Evolutionary conservation across 2,113 vertebrate species (phyloP).

Genomic region (Ailurus styani): DNA sequence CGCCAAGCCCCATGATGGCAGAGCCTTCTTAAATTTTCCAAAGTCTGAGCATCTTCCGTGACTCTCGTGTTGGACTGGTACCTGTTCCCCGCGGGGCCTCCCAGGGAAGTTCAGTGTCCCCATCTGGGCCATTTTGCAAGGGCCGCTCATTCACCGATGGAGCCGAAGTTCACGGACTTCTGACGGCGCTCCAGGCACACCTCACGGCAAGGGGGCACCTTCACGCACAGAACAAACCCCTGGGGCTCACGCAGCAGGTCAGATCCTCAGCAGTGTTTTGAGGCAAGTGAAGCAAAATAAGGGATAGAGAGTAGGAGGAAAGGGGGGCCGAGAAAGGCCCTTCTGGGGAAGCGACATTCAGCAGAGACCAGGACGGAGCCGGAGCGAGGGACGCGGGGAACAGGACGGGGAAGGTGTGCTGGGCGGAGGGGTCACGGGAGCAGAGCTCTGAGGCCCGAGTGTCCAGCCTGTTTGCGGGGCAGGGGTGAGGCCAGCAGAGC

Average conservation of each 20-base stretch:
- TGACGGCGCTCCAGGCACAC: fast-evolving
- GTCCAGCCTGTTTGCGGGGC: fast-evolving
- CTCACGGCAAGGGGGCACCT: fast-evolving
- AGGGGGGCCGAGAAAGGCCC: too few species aligned
- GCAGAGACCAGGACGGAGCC: too few species aligned
- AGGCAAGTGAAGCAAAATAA: not conserved
- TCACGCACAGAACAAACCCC: fast-evolving
- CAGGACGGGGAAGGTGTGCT: fast-evolving
- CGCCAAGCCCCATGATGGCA: fast-evolving
- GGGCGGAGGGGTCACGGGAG: fast-evolving
- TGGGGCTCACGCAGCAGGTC: not conserved
- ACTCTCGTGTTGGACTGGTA: fast-evolving
- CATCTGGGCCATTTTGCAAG: fast-evolving
- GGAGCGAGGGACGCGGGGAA: fast-evolving
- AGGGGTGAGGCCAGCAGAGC: fast-evolving
- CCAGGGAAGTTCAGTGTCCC: too few species aligned
- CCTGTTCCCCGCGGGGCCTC: not conserved
- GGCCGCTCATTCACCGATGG: too few species aligned
- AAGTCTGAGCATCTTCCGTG: fast-evolving
- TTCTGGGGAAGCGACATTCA: not conserved
- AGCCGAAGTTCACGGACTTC: too few species aligned
- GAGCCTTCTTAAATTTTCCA: not conserved
- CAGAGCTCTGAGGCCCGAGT: not conserved
- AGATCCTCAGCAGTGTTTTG: not conserved
- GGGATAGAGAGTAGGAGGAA: not conserved